Evolutionary conservation across 2,888 invertebrate genomes (phyloP).

Genomic region (Acronicta aceris): DNA sequence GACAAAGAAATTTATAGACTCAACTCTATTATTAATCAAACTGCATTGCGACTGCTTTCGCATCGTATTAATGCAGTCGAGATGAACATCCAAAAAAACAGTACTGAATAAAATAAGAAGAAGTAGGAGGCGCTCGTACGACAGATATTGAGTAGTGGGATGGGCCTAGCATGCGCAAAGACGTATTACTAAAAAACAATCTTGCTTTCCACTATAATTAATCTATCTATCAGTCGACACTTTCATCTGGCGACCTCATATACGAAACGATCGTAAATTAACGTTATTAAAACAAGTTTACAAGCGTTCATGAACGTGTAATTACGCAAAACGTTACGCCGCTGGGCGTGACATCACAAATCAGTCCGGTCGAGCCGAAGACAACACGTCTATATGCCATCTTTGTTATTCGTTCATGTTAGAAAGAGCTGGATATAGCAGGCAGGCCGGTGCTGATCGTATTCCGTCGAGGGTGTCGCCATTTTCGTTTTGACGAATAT

Average conservation of each 20-base stretch:
- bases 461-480: conserved; percentile 91
- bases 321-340: conserved; percentile 89
- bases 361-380: conserved; percentile 85
- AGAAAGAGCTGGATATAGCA: conserved; percentile 68
- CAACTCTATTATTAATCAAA: conserved; percentile 83
- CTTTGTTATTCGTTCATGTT: conserved; percentile 63
- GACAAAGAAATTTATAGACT: conserved; percentile 51
- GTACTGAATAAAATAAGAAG: conserved; percentile 86
- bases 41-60: conserved; percentile 83
- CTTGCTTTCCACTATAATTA: conserved; percentile 72
- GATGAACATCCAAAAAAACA: conserved; percentile 79
- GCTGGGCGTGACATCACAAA: conserved; percentile 90
- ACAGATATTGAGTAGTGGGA: conserved; percentile 89
- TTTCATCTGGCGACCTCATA: conserved; percentile 82
- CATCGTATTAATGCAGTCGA: conserved; percentile 82
- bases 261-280: conserved; percentile 82
- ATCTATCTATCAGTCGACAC: conserved; percentile 78
- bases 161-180: conserved; percentile 88
- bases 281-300: conserved; percentile 87
- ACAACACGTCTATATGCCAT: conserved; percentile 79
- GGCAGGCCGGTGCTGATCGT: conserved; percentile 85
- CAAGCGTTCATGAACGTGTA: conserved; percentile 81
- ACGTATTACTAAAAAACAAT: conserved; percentile 77
- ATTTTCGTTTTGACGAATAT: conserved; percentile 93
- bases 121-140: conserved; percentile 87